Evolutionary conservation across 1,140 invertebrate genomes (phyloP), one percentile per base, ranked within the genome.

Genomic region (Rhagoletis zephyria): DNA sequence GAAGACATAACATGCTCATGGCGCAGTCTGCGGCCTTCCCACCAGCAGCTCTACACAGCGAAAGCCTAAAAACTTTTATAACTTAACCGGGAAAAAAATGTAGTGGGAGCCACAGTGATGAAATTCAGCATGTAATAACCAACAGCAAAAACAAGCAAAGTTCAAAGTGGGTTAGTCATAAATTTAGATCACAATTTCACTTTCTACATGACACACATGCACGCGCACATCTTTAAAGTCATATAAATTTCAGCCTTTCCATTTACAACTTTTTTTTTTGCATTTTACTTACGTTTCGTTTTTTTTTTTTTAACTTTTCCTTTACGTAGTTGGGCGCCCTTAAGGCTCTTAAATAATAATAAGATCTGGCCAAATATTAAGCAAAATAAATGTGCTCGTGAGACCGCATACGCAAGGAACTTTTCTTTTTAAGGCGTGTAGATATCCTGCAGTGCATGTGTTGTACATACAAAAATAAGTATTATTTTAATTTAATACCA

Each of bases 301-400:
- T 51, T 81, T 81, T 48, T 81, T 56, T 81, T 6, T 30, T 30
- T 30, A 30, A 30, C 0, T 14, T 4, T 5, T 16, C 74, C 48
- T 81, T 51, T 56, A 6, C 56, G 12, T 81, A 30, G 74, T 19
- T 56, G 48, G 48, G 19, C 56, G 0, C 30, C 74, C 74, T 81
- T 81, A 81, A 81, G 74, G 45, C 74, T 59, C 48, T 81, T 81
- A 81, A 81, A 81, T 81, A 81, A 81, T 81, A 81, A 81, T 81
- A 81, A 59, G 45, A 81, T 81, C 56, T 81, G 74, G 74, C 48
- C 74, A 81, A 2, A 81, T 56, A 81, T 81, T 81, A 81, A 81
- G 74, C n/a, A 56, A 56, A 81, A 81, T 30, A n/a, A 81, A 56
- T 81, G 74, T 56, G 74, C 74, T 56, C 48, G 51, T 81, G 74